Evolutionary conservation across 2,113 vertebrate species (phyloP).

Genomic region (Pundamilia nyererei): DNA sequence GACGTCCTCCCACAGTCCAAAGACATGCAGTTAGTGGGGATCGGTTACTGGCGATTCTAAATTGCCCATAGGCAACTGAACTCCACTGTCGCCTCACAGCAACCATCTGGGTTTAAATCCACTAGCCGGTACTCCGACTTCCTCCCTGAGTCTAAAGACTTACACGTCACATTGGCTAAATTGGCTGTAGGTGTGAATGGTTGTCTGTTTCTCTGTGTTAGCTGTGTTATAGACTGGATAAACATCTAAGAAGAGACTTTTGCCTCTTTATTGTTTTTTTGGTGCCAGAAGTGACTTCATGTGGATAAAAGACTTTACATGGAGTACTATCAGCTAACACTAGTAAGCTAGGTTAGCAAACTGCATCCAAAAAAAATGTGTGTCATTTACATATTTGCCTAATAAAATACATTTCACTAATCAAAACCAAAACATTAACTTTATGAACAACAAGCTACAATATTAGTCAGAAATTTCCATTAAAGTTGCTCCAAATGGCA

Average conservation of each 20-base stretch:
- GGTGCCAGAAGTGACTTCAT: not conserved
- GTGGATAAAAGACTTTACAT: not conserved
- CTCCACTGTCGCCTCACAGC: accelerated
- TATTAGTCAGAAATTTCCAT: not conserved
- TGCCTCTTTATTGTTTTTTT: not conserved
- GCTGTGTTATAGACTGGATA: not conserved
- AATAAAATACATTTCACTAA: not conserved
- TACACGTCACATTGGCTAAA: no score
- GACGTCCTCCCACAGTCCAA: not conserved
- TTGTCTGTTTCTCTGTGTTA: not conserved
- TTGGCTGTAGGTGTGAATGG: not conserved
- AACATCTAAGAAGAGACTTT: not conserved
- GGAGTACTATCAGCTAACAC: not conserved
- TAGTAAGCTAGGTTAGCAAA: not conserved
- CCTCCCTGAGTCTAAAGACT: not conserved
- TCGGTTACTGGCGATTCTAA: accelerated
- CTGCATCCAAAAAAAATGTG: not conserved
- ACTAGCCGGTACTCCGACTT: accelerated
- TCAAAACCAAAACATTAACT: not conserved
- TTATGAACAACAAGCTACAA: not conserved
- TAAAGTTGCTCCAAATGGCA: not conserved
- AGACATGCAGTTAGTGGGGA: accelerated
- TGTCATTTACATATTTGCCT: not conserved
- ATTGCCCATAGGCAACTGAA: not conserved
- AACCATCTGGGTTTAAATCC: not conserved